phyloP scores from a whole-genome alignment of 2,113 vertebrate species.

The Scopus umbretta region DNA sequence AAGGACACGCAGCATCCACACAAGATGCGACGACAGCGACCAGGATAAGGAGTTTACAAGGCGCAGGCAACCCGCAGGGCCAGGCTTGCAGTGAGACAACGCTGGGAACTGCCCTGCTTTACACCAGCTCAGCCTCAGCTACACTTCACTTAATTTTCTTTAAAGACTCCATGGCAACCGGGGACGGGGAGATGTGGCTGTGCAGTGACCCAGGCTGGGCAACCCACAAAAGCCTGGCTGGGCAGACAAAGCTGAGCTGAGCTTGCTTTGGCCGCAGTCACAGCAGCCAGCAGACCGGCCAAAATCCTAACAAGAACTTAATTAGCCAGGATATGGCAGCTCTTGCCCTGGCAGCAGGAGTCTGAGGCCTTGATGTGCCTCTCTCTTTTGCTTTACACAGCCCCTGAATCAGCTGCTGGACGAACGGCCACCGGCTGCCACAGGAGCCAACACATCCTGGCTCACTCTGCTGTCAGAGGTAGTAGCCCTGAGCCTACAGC shows the following conservation, averaged over 20 bases:
- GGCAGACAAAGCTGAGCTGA: constrained; percentile 18
- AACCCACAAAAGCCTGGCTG: constrained; percentile 19
- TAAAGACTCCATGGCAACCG: background rate
- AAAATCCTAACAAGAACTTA: constrained; percentile 42
- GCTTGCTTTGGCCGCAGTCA: background rate
- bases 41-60: background rate
- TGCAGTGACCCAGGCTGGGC: constrained; percentile 20
- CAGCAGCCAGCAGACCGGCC: background rate
- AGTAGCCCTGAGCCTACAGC: background rate
- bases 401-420: background rate
- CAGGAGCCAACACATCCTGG: background rate
- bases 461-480: background rate
- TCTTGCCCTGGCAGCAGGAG: constrained; percentile 25
- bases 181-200: background rate
- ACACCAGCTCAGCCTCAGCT: background rate
- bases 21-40: accelerated
- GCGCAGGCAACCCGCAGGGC: background rate
- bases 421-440: background rate
- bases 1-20: background rate
- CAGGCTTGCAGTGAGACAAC: background rate
- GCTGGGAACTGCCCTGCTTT: background rate
- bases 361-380: background rate
- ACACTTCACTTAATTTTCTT: constrained; percentile 12
- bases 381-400: background rate
- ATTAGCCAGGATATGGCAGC: constrained; percentile 20